phyloP scores from a whole-genome alignment of 35 echinoderm and acorn worm species.

The Nesometra sesokonis region DNA sequence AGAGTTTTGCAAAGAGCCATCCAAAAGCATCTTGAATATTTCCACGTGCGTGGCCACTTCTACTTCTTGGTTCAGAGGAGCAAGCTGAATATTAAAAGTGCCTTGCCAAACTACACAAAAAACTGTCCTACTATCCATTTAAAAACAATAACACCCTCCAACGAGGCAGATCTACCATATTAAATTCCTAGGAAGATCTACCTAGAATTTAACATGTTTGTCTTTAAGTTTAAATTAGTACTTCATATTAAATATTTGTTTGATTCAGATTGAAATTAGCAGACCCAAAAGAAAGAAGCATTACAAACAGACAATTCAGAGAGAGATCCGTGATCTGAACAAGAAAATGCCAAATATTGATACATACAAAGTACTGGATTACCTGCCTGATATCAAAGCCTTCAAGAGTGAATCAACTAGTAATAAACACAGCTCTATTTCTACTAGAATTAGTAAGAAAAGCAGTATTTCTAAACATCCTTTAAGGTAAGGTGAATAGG shows the following conservation, averaged over 20 bases:
- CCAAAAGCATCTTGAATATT: no score
- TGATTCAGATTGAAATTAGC: constrained; percentile 75
- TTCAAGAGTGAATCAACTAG: neutral
- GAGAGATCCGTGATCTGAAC: constrained; percentile 74
- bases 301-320: constrained; percentile 40
- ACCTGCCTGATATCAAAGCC: constrained; percentile 54
- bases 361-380: constrained; percentile 63
- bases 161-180: no score
- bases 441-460: neutral
- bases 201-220: no score
- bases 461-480: neutral
- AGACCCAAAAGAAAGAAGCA: constrained; percentile 63
- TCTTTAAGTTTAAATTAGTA: no score
- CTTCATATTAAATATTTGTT: neutral
- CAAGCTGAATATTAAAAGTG: no score
- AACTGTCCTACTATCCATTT: no score
- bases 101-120: no score
- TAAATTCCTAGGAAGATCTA: no score
- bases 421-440: neutral
- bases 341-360: constrained; percentile 67
- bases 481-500: neutral
- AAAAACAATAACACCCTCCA: no score
- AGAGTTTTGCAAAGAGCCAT: no score
- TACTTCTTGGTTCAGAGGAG: no score
- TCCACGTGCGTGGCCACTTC: no score